Evolutionary conservation across 2,888 invertebrate species (phyloP).

Genomic region (Lithophane semibrunnea): DNA sequence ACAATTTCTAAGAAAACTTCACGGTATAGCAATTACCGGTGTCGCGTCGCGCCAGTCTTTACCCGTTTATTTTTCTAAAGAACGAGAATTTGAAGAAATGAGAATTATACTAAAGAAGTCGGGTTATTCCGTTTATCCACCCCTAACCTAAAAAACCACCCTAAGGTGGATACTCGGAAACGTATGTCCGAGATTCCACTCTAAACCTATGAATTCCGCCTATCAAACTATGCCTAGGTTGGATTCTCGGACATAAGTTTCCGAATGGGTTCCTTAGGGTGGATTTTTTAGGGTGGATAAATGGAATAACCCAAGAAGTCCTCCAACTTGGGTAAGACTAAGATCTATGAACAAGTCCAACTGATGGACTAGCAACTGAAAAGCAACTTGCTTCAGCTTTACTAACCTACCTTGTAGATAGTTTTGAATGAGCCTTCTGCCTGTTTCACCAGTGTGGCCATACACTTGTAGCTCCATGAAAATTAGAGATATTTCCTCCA

Average conservation of each 20-base stretch:
- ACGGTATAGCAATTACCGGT: no score
- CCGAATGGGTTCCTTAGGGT: no score
- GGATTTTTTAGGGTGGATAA: no score
- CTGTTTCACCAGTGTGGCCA: not conserved
- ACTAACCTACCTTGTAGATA: not conserved
- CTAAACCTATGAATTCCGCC: no score
- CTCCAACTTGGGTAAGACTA: not conserved
- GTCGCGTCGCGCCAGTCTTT: no score
- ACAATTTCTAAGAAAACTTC: no score
- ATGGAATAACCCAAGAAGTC: not conserved
- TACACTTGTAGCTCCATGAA: conserved; percentile 60
- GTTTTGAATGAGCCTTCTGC: conserved; percentile 33
- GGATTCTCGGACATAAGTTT: no score
- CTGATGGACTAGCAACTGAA: not conserved
- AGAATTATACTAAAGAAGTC: not conserved
- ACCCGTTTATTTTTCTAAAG: not conserved
- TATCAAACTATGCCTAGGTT: no score
- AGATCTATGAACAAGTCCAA: not conserved
- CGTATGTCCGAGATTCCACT: no score
- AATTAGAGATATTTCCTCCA: conserved; percentile 50
- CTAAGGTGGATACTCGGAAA: no score
- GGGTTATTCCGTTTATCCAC: no score
- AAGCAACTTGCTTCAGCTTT: not conserved
- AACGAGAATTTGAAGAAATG: not conserved
- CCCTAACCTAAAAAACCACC: no score